Base-by-base conservation (phyloP, 2,797 vertebrate species). In the Hylomyscus alleni region DNA sequence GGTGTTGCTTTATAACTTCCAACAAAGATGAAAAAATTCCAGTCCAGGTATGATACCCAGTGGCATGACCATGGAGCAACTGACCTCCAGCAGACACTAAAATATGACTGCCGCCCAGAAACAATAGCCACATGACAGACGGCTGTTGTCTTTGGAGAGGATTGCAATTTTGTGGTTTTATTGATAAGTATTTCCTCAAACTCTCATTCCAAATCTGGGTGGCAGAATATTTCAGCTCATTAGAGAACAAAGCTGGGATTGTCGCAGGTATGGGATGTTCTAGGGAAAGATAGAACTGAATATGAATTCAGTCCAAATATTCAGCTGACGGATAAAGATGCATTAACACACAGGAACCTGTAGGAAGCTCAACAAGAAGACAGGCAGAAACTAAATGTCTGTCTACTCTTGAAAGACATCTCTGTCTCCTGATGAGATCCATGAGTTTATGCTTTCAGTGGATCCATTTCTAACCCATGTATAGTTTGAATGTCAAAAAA, bases 171-270 rank as follows among this genome's bases (percentile, higher is more conserved):
- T 92, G 8, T 62, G 24, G 22, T 29, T 90, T 96, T 95, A 86
- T 73, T 77, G 50, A 4, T 29, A 69, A 72, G 89, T 65, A 83
- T 65, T 81, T 47, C 65, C 47, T 65, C 34, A 82, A 89, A 85
- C 11, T 40, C 20, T 37, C 11, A 82, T 72, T 6, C 72, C 29
- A 85, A 65, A 15, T 96, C 81, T 93, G 24, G 34, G 37, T 69
- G 83, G 90, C 34, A 93, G n/a, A 94, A 95, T 94, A 85, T n/a
- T 84, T 52, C 24, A 88, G 15, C 81, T 92, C 69, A 13, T 44
- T 86, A 96, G 58, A 90, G 15, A 77, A 82, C 40, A 96, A 80
- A 85, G 9, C 56, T 92, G 37, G 80, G 29, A 86, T 95, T 56
- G 52, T 94, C 82, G 93, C 50, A 90, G 54, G 4, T 78, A 17